Percentiles rank a stretch among this genome's conserved stretches.
phyloP scores from a whole-genome alignment of 2,888 invertebrate genomes.

The Cylindroiulus punctatus region DNA sequence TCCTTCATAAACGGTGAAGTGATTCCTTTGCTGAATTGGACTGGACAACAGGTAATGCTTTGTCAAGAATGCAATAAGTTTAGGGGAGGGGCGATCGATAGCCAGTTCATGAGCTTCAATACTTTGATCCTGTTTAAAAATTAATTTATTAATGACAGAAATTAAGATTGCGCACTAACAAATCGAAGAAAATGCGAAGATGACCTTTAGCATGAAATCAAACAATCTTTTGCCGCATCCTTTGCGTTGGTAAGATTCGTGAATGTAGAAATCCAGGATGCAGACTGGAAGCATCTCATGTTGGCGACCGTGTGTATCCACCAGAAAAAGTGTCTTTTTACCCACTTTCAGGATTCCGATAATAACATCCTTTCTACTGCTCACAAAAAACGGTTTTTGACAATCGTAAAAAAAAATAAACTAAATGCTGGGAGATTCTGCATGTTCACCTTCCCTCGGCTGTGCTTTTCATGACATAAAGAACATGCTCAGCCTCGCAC shows the following conservation, averaged over 20 bases:
- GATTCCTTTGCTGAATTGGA: slow-evolving; percentile 84
- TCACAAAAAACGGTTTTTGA: not conserved
- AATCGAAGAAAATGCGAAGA: not conserved
- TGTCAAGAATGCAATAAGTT: slow-evolving; percentile 83
- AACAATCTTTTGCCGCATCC: slow-evolving; percentile 87
- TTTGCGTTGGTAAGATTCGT: slow-evolving; percentile 82
- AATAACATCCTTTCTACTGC: slow-evolving; percentile 67
- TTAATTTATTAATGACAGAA: not conserved
- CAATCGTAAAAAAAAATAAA: too few species aligned
- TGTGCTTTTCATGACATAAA: slow-evolving; percentile 57
- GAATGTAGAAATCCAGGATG: slow-evolving; percentile 91
- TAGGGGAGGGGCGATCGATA: slow-evolving; percentile 91
- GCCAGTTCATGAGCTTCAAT: slow-evolving; percentile 79
- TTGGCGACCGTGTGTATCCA: slow-evolving; percentile 74
- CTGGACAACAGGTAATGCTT: slow-evolving; percentile 80
- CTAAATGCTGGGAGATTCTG: too few species aligned
- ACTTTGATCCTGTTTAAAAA: slow-evolving; percentile 73
- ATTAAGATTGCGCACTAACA: not conserved
- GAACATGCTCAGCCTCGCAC: slow-evolving; percentile 54
- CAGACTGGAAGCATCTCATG: slow-evolving; percentile 85
- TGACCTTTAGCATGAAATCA: slow-evolving; percentile 83
- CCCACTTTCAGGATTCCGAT: slow-evolving; percentile 91
- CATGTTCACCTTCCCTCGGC: slow-evolving; percentile 40
- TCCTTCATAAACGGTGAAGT: slow-evolving; percentile 85
- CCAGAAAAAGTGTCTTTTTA: slow-evolving; percentile 84